Percentiles rank a stretch among this genome's conserved stretches.
These are phyloP conservation scores for Neodon shergylaensis DNA, from an alignment of 2,113 vertebrate species.

Conservation along the genomic window DNA sequence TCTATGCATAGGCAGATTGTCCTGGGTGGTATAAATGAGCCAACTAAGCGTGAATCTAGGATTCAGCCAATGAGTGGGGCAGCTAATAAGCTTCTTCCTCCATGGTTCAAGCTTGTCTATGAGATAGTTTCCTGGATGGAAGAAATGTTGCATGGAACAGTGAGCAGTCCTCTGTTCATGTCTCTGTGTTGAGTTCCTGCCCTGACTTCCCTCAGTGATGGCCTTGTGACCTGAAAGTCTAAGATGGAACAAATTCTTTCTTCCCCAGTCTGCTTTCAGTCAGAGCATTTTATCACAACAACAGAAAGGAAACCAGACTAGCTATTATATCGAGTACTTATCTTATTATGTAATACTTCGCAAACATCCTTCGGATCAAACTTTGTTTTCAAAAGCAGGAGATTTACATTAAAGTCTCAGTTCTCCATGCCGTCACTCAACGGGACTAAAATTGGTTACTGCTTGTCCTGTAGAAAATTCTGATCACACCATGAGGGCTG, in stretches of 20 bases:
- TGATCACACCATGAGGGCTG: background rate
- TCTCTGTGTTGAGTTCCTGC: background rate
- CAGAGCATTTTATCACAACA: background rate
- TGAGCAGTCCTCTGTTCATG: no score
- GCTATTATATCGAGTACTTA: background rate
- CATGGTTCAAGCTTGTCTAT: background rate
- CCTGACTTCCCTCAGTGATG: background rate
- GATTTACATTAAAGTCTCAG: background rate
- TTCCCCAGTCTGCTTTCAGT: background rate
- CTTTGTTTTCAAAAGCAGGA: background rate
- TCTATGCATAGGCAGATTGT: background rate
- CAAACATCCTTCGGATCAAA: background rate
- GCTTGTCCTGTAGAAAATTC: background rate
- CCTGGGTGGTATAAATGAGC: background rate
- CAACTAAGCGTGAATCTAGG: background rate
- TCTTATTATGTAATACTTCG: background rate
- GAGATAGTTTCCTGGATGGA: background rate
- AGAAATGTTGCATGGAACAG: background rate
- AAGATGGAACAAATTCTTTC: background rate
- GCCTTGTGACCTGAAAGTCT: background rate
- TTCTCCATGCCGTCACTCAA: background rate
- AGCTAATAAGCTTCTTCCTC: background rate
- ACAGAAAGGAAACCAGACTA: background rate
- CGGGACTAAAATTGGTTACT: background rate
- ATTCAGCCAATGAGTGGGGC: background rate